A percentile compares a stretch with the other conserved stretches of the same genome.
Evolutionary conservation across 2,113 vertebrate genomes (phyloP).

Genomic region (Planiliza haematocheilus): DNA sequence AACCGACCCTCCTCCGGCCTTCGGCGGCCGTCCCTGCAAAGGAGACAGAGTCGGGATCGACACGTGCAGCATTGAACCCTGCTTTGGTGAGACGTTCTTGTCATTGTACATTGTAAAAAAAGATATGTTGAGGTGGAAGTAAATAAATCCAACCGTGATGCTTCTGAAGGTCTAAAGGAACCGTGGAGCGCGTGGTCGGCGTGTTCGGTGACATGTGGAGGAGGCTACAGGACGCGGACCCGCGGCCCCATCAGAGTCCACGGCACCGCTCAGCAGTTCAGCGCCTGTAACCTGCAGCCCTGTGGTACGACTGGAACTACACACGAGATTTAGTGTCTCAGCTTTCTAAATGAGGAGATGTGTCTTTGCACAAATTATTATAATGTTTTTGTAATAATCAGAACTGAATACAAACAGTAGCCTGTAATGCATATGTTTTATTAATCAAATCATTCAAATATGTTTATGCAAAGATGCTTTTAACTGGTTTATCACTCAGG

Average conservation of each 20-base stretch:
- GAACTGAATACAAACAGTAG: too few relatives aligned
- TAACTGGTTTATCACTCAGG: conserved; percentile 53
- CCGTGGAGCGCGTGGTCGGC: conserved; percentile 87
- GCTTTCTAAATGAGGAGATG: too few relatives aligned
- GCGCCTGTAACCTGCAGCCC: conserved; percentile 86
- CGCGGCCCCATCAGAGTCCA: conserved; percentile 69
- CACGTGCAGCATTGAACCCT: conserved; percentile 88
- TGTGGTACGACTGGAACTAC: conserved; percentile 82
- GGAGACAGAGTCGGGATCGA: conserved; percentile 84
- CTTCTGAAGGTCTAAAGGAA: conserved; percentile 62
- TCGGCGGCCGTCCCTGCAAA: conserved; percentile 82
- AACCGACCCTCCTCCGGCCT: conserved; percentile 79
- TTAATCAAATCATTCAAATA: too few relatives aligned
- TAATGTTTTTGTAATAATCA: too few relatives aligned
- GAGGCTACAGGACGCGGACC: conserved; percentile 87
- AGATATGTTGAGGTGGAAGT: not conserved
- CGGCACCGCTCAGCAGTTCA: conserved; percentile 85
- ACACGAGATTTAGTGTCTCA: not conserved
- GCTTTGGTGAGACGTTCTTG: conserved; percentile 77
- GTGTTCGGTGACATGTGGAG: conserved; percentile 90
- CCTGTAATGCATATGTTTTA: too few relatives aligned
- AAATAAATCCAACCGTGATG: not conserved
- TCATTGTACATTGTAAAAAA: too few relatives aligned
- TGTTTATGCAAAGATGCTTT: not conserved
- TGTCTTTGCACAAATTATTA: too few relatives aligned